Evolutionary conservation across 1,140 invertebrate species (phyloP), one percentile per base, ranked within the genome.

Genomic region (Bombus sylvicola): DNA sequence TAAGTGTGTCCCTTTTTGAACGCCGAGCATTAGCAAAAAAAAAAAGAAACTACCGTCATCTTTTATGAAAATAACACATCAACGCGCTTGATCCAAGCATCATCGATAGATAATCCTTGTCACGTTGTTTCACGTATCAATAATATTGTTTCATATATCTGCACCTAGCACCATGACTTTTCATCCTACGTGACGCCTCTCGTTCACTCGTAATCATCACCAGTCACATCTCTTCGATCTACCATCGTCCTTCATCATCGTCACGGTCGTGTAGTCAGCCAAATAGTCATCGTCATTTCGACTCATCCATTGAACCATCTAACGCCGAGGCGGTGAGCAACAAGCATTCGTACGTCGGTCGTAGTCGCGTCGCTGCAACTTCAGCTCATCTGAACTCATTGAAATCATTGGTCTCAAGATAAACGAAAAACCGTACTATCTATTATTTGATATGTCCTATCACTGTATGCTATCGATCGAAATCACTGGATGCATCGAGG

Each of bases 191-290:
- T 39, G 75, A 77, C 53, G 57, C 15, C 69, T 43, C 39, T 75
- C 81, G 71, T 82, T 74, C 71, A 41, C 47, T 81, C 69, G 47
- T 69, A 37, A 69, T 25, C 78, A 71, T 71, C 78, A 69, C 34
- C 66, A 37, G n/a, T 47, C 77, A 43, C 41, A 37, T 47, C 62
- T 79, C 75, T 77, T 59, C 75, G 75, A 77, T 64, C 37, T 83
- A 84, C 75, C 78, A 79, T 80, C 66, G 80, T 43, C 37, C 31
- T 57, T 82, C 72, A 57, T 72, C 76, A 72, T 73, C 57, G 37
- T 82, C 72, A 82, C 31, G 22, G 13, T 75, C 9, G 79, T 62
- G n/a, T 77, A 77, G 57, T 77, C 75, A 62, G 57, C 75, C 13
- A 62, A 77, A 62, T 59, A 77, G 25, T 77, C 73, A 82, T 78